Conservation (phyloP, 2,888 invertebrate genomes). For the Diogma glabrata region DNA sequence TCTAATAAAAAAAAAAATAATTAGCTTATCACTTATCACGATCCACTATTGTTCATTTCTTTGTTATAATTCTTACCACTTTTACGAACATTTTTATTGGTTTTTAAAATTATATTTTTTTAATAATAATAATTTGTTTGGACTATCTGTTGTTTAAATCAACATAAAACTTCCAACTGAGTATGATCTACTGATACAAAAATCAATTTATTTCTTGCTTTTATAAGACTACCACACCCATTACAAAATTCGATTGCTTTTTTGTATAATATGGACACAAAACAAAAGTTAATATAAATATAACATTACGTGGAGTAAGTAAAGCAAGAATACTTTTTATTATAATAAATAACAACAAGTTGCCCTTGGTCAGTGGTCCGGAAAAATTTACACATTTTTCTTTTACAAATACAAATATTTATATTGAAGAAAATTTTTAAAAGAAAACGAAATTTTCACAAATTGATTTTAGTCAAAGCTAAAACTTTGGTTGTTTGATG, state of each 20-base stretch:
- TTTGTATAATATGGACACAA: too few species aligned
- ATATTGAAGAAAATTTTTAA: too few species aligned
- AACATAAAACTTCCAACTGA: conserved; percentile 33
- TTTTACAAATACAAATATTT: too few species aligned
- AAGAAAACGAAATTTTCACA: too few species aligned
- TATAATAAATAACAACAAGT: conserved; percentile 30
- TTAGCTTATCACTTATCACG: not conserved
- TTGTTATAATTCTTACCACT: conserved; percentile 30
- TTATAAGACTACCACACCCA: conserved; percentile 11
- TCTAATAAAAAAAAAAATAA: not conserved
- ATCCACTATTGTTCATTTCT: not conserved
- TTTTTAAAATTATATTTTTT: conserved; percentile 10
- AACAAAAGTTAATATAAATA: too few species aligned
- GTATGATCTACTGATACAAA: conserved; percentile 10
- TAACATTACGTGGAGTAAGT: too few species aligned
- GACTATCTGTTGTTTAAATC: conserved; percentile 33
- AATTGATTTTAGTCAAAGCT: too few species aligned
- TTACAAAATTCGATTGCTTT: conserved; percentile 6
- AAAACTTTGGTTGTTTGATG: too few species aligned
- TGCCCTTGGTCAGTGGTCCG: conserved; percentile 38
- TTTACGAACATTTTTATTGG: conserved; percentile 34
- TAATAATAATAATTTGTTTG: conserved; percentile 21
- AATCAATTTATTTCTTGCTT: conserved; percentile 8
- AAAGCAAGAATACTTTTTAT: too few species aligned
- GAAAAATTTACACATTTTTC: conserved; percentile 24